Conservation (phyloP, 2,797 vertebrate species). For the Lepidocolaptes lacrymiger region DNA sequence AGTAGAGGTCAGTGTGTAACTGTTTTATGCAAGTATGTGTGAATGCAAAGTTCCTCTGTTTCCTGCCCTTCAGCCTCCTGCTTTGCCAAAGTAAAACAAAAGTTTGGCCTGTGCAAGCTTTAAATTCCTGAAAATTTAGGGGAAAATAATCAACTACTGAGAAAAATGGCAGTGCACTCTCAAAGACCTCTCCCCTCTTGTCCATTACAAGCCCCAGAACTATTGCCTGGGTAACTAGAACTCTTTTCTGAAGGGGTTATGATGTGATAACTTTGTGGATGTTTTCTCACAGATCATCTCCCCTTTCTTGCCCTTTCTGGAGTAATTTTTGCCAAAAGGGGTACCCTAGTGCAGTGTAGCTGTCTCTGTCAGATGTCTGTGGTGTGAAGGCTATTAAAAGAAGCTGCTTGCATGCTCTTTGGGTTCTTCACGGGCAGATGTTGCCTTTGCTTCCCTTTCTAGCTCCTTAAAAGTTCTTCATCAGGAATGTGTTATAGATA, state of each 20-base stretch:
- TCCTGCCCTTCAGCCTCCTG: not conserved
- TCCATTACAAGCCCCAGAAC: not conserved
- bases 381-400: not conserved
- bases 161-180: not conserved
- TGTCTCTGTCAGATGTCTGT: not conserved
- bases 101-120: slow-evolving; percentile 27
- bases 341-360: not conserved
- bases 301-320: not conserved
- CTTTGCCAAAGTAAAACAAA: slow-evolving; percentile 43
- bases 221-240: not conserved
- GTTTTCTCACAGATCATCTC: not conserved
- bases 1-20: not conserved
- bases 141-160: slow-evolving; percentile 39
- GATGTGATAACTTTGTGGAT: not conserved
- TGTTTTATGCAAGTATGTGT: not conserved
- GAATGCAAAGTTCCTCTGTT: not conserved
- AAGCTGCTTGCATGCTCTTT: not conserved
- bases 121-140: slow-evolving; percentile 47
- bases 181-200: not conserved
- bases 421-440: not conserved
- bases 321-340: not conserved
- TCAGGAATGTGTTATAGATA: not conserved
- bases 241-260: not conserved
- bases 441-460: not conserved
- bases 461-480: not conserved